These are phyloP conservation scores for Aphelenchoides besseyi DNA, from an alignment of 1,140 invertebrate species.

Conservation along the genomic window DNA sequence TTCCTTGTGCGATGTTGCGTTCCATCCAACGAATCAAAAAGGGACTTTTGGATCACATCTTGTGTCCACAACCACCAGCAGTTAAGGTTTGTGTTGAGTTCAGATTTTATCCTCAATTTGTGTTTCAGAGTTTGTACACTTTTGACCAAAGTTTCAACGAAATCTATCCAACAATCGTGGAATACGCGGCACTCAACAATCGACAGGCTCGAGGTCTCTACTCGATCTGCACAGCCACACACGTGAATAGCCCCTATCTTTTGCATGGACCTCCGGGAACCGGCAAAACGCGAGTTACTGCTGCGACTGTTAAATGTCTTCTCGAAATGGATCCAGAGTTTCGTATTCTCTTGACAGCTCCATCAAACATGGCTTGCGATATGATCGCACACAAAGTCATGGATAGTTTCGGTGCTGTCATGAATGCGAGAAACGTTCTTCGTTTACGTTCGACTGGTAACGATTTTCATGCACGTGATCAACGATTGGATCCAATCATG, in stretches of 20 bases:
- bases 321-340: slow-evolving; percentile 1
- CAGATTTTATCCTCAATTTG: neutral
- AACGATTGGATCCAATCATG: neutral
- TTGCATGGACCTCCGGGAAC: slow-evolving; percentile 6
- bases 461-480: neutral
- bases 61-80: neutral
- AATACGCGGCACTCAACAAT: neutral
- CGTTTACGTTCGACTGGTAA: neutral
- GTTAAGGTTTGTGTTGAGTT: neutral
- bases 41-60: neutral
- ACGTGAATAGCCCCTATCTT: neutral
- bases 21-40: neutral
- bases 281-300: neutral
- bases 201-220: neutral
- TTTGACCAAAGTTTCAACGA: neutral
- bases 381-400: neutral
- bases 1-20: neutral
- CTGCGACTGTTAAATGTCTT: neutral
- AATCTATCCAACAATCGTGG: neutral
- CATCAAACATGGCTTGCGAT: neutral
- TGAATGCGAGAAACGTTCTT: neutral
- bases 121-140: neutral
- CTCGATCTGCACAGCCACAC: slow-evolving; percentile 1
- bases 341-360: neutral
- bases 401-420: neutral